phyloP scores from a whole-genome alignment of 2,797 vertebrate genomes.

The Alcedo atthis region DNA sequence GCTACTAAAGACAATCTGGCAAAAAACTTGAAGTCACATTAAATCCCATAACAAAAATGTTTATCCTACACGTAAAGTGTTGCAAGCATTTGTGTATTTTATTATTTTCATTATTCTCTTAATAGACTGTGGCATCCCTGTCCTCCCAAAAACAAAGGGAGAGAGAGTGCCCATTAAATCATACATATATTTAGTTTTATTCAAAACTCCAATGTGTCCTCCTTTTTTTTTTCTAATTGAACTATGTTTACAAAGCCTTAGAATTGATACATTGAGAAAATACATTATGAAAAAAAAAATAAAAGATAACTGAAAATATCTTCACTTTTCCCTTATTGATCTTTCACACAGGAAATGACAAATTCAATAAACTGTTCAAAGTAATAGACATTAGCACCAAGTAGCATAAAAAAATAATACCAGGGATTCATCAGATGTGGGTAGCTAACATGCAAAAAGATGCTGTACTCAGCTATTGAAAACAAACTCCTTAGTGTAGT shows the following conservation, averaged over 20 bases:
- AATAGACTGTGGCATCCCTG: neutral
- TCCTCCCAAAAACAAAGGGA: neutral
- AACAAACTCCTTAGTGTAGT: neutral
- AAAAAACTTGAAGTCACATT: neutral
- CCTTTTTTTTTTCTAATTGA: neutral
- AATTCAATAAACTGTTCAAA: neutral
- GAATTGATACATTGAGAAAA: neutral
- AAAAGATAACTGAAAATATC: neutral
- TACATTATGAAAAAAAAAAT: neutral
- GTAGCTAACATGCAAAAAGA: neutral
- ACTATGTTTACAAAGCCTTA: neutral
- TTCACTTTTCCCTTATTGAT: neutral
- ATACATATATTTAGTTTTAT: neutral
- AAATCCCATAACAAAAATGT: neutral
- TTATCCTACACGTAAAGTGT: neutral
- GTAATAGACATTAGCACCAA: neutral
- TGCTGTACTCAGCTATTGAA: neutral
- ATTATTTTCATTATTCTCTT: neutral
- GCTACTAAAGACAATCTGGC: neutral
- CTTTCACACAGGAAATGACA: neutral
- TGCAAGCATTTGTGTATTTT: neutral
- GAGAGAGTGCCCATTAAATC: neutral
- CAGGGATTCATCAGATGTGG: neutral
- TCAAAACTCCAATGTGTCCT: neutral
- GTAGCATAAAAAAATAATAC: neutral